Evolutionary conservation across 2,888 invertebrate species (phyloP), one percentile per base, ranked within the genome.

Genomic region (Torymus tubicola): DNA sequence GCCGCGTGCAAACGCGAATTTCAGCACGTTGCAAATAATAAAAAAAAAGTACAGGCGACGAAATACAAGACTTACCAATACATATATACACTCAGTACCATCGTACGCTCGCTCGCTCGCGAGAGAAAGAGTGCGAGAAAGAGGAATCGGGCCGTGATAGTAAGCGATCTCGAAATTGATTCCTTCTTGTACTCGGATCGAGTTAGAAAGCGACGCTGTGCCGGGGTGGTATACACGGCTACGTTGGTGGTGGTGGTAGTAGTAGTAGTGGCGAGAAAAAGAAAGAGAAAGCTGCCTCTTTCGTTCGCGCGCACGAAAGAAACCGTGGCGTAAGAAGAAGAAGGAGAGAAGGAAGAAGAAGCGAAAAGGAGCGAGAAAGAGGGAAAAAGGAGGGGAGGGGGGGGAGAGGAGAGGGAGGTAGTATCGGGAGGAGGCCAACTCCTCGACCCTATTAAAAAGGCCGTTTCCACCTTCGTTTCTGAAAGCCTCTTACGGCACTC

Each of bases 401-500:
- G 57, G 31, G 73, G 55, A 31, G 57, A 73, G 75, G 52, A 52
- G 55, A 58, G 57, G 61, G 50, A 42, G 63, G 5, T 60, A 61
- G 65, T 73, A 81, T 71, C 70, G 81, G 75, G 72, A 80, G 80
- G 75, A 84, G 85, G 84, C 86, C 86, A 86, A 86, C 87, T 87
- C 87, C 87, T 88, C 86, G 88, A 88, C 88, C 89, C 90, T 90
- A 90, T 90, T 90, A 90, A 90, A 90, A 90, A 90, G 89, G 89
- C 90, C 89, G 90, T 90, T 90, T 90, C 90, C 90, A 89, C 89
- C 89, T 90, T 88, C 89, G 88, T 90, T 90, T 90, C 89, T 89
- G 89, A 90, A 90, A 90, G 90, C 90, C 90, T 90, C 90, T 90
- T 90, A 90, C 88, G 88, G 88, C 88, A 90, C 90, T 90, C 90